Percentiles rank a stretch among this genome's conserved stretches.
Conservation (phyloP, 1,140 invertebrate genomes). For the Euura lappo region DNA sequence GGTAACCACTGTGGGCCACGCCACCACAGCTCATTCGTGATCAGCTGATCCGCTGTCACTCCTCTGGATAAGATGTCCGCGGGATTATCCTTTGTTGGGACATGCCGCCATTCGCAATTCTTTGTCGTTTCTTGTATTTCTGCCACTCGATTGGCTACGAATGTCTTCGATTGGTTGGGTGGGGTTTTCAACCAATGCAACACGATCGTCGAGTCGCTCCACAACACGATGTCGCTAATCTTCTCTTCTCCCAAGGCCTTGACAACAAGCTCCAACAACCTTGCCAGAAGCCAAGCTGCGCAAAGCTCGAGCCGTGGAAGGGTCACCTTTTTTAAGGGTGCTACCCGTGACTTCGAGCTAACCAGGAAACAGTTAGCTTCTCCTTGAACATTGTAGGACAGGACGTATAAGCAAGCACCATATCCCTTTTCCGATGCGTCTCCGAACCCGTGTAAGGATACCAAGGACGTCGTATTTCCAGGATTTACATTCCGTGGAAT, state of each 20-base stretch:
- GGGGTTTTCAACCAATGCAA: constrained; percentile 36
- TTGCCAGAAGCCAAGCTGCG: constrained; percentile 12
- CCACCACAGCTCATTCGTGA: constrained; percentile 20
- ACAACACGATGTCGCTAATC: too few relatives aligned
- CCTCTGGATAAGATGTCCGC: constrained; percentile 38
- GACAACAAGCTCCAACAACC: background rate
- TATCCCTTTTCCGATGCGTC: constrained; percentile 34
- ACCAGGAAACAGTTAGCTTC: constrained; percentile 32
- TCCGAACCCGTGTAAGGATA: constrained; percentile 35
- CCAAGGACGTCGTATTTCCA: constrained; percentile 12
- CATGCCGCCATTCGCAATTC: background rate
- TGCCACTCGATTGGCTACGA: constrained; percentile 44
- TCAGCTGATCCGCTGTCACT: constrained; percentile 15
- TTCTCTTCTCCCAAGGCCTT: too few relatives aligned
- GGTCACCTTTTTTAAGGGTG: constrained; percentile 17
- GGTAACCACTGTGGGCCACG: constrained; percentile 12
- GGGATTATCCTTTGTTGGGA: constrained; percentile 31
- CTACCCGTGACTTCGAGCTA: too few relatives aligned
- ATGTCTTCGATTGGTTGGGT: constrained; percentile 31
- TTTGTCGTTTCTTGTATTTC: constrained; percentile 38
- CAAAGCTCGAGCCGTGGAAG: constrained; percentile 22
- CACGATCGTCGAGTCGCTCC: too few relatives aligned
- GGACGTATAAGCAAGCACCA: constrained; percentile 29
- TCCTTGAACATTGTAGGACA: constrained; percentile 23
- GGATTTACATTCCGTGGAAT: background rate